Conservation (phyloP, 2,797 vertebrate genomes). For the Spinus olivaceus region DNA sequence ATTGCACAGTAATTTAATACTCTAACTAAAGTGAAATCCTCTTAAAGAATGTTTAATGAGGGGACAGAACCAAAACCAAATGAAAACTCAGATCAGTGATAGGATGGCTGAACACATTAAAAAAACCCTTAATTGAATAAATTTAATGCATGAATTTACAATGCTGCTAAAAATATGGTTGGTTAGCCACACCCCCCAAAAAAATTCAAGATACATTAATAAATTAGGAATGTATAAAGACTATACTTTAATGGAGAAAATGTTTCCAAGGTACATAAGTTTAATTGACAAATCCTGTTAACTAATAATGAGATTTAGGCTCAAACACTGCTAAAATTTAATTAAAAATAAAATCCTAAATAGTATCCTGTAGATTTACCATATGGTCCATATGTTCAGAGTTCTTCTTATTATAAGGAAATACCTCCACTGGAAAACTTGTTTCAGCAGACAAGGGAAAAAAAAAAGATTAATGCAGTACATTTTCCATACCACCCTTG, state of each 20-base stretch:
- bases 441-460: neutral
- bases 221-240: neutral
- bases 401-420: neutral
- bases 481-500: neutral
- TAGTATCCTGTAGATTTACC: neutral
- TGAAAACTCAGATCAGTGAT: constrained; percentile 43
- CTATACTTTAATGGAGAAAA: neutral
- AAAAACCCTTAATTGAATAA: constrained; percentile 60
- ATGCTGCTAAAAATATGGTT: constrained; percentile 49
- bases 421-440: neutral
- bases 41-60: constrained; percentile 72
- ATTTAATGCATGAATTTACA: constrained; percentile 53
- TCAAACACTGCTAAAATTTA: neutral
- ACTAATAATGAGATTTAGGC: constrained; percentile 15
- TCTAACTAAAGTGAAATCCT: constrained; percentile 67
- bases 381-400: neutral
- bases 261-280: neutral
- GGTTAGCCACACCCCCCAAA: neutral
- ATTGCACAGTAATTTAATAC: constrained; percentile 62
- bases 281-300: constrained; percentile 19
- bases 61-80: constrained; percentile 40
- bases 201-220: neutral
- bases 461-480: neutral
- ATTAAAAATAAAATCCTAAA: constrained; percentile 23
- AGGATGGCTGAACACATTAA: constrained; percentile 55